Conservation (phyloP, 1,140 invertebrate species). For the Coboldia fuscipes region DNA sequence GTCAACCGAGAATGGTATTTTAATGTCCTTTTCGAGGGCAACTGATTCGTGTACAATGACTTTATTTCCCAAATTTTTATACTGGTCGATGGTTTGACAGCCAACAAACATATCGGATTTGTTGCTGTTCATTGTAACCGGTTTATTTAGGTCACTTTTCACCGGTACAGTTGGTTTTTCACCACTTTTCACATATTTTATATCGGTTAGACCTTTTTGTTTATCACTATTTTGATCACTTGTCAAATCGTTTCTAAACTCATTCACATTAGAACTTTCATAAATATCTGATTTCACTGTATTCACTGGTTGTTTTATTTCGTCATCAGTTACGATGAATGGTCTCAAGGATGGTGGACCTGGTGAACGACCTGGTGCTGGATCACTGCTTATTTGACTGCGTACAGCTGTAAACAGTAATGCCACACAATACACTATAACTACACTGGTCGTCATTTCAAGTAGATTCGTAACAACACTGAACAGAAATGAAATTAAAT, state of each 20-base stretch:
- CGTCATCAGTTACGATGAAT: background rate
- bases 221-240: background rate
- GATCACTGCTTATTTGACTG: conserved; percentile 12
- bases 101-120: background rate
- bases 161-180: too few relatives aligned
- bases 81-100: background rate
- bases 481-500: too few relatives aligned
- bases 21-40: background rate
- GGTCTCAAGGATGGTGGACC: conserved; percentile 11
- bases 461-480: too few relatives aligned
- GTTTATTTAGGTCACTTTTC: too few relatives aligned
- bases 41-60: background rate
- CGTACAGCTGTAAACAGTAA: too few relatives aligned
- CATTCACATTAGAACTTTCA: background rate
- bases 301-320: background rate
- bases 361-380: conserved; percentile 17
- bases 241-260: background rate
- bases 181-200: too few relatives aligned
- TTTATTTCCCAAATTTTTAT: conserved; percentile 2
- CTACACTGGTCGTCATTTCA: too few relatives aligned
- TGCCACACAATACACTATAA: too few relatives aligned
- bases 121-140: background rate
- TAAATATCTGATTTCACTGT: background rate
- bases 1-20: background rate
- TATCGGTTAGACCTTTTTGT: background rate